A percentile compares a stretch with the other conserved stretches of the same genome.
These are phyloP conservation scores for Felis chaus DNA, from an alignment of 2,113 vertebrate species.

Conservation along the genomic window DNA sequence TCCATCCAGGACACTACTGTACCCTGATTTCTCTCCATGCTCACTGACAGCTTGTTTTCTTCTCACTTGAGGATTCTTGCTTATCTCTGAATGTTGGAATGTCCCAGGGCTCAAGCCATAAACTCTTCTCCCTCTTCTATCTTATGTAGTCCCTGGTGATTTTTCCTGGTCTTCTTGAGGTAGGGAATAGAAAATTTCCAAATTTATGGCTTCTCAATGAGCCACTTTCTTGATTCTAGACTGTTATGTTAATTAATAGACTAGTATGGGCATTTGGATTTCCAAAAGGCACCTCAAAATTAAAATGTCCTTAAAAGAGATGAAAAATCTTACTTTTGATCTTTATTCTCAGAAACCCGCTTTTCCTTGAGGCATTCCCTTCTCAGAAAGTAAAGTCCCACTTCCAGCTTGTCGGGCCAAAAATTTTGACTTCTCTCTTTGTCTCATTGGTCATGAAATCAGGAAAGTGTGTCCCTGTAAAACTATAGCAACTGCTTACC, in stretches of 20 bases:
- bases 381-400: background rate
- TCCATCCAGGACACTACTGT: rapidly evolving
- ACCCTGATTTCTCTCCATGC: background rate
- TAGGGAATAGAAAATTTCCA: background rate
- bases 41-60: background rate
- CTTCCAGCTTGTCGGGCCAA: background rate
- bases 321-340: background rate
- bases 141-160: background rate
- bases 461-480: background rate
- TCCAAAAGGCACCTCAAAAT: background rate
- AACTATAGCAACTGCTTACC: background rate
- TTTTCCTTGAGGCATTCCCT: background rate
- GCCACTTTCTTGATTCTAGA: background rate
- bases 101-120: background rate
- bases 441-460: background rate
- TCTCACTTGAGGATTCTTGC: background rate
- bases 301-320: background rate
- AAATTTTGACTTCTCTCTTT: background rate
- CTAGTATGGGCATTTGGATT: background rate
- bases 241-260: background rate
- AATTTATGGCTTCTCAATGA: background rate
- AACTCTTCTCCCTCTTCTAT: background rate
- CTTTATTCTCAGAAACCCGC: background rate
- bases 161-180: background rate
- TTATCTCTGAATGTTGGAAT: background rate